Conservation (phyloP, 2,113 vertebrate species). For the Nymphicus hollandicus region DNA sequence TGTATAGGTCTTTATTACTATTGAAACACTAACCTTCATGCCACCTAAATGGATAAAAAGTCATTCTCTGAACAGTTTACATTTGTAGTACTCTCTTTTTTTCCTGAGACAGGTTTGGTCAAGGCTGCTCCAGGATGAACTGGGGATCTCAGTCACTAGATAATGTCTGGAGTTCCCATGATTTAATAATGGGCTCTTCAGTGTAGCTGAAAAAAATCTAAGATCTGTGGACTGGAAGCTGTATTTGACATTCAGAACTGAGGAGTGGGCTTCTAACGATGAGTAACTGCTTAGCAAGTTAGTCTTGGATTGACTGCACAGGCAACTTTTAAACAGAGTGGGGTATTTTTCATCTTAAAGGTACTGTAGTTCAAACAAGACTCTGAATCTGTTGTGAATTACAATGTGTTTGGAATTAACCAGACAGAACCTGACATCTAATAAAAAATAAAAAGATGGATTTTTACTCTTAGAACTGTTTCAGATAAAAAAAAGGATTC, state of each 20-base stretch:
- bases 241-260: neutral
- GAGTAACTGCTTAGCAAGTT: neutral
- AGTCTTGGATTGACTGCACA: neutral
- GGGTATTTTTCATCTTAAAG: neutral
- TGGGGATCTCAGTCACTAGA: neutral
- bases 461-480: neutral
- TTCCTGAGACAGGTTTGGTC: neutral
- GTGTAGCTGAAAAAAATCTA: neutral
- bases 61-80: neutral
- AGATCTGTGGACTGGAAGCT: neutral
- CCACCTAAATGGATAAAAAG: neutral
- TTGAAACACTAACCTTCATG: neutral
- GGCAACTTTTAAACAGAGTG: neutral
- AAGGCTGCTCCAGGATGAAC: neutral
- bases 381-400: neutral
- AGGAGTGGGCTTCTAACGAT: neutral
- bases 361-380: neutral
- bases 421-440: neutral
- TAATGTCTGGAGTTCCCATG: neutral
- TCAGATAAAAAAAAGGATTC: neutral
- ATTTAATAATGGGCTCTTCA: conserved; percentile 2
- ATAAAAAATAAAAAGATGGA: neutral
- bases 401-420: conserved; percentile 10
- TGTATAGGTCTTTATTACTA: neutral
- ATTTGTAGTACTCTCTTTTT: neutral